Evolutionary conservation across 2,797 vertebrate genomes (phyloP).

Genomic region (Crossoptilon crossoptilon): DNA sequence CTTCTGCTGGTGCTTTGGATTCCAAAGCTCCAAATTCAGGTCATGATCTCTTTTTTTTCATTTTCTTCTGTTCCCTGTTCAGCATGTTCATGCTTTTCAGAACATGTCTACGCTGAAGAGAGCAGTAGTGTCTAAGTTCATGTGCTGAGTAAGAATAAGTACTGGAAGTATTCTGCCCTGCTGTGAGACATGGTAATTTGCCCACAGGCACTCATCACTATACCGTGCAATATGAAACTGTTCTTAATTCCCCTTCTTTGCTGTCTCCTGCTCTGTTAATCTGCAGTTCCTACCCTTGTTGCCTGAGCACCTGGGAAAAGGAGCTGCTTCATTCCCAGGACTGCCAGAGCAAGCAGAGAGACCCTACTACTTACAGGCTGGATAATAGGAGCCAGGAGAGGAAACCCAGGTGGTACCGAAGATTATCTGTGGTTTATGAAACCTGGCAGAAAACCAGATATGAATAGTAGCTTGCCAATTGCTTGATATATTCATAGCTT

Average conservation of each 20-base stretch:
- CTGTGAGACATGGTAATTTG: not conserved
- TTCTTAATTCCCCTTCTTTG: not conserved
- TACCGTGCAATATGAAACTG: rapidly evolving
- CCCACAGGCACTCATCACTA: rapidly evolving
- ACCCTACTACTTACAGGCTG: not conserved
- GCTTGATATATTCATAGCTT: not conserved
- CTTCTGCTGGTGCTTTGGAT: not conserved
- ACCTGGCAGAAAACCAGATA: not conserved
- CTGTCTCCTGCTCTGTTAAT: not conserved
- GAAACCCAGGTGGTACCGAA: conserved; percentile 17
- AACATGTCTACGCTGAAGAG: not conserved
- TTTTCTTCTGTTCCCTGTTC: not conserved
- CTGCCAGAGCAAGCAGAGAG: not conserved
- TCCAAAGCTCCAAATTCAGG: not conserved
- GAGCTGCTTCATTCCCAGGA: not conserved
- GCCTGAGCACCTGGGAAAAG: not conserved
- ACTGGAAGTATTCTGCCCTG: not conserved
- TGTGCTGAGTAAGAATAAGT: not conserved
- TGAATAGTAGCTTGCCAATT: conserved; percentile 3
- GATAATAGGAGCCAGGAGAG: not conserved
- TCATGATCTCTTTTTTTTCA: not conserved
- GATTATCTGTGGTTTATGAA: conserved; percentile 17
- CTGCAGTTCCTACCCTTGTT: not conserved
- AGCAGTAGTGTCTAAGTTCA: not conserved
- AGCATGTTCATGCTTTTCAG: not conserved